Base-by-base conservation (phyloP, 2,888 invertebrate species). In the Drosophila paramelanica region DNA sequence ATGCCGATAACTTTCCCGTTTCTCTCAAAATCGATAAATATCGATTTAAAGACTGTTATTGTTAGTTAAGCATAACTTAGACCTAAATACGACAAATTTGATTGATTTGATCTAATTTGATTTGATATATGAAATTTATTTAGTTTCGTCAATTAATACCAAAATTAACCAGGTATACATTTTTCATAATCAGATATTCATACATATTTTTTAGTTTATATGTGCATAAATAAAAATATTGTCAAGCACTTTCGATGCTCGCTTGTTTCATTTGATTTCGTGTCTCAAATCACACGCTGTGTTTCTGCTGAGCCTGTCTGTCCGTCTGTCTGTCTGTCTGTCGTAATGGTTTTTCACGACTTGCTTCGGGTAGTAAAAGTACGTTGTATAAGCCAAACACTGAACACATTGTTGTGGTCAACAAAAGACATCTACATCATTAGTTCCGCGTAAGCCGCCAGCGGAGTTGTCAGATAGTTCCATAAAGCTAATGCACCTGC, bases 301-400 rank as follows among this genome's bases (percentile, higher is more conserved):
- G 46, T 27, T 20, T 41, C 47, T 23, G n/a, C 38, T 36, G 53
- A 53, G 52, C 52, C 51, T 36, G 47, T 17, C 17, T 17, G 17
- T 33, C 17, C 17, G 43, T 25, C 17, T 17, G 17, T 33, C 17
- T 20, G 43, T 25, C 17, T 14, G 43, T 41, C 49, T 77, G 43
- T 65, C 53, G 67, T 77, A 81, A 81, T 86, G 65, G 49, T 50
- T 74, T 68, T 61, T 42, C 79, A 77, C 64, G 67, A 57, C 67
- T 66, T 50, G 81, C 83, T 80, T 39, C 58, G 49, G 67, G 86
- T 72, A 80, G 82, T 82, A 82, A 82, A 78, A 82, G 85, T 77
- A 39, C 14, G 67, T 83, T 83, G 81, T 81, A 53, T 79, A 81
- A 84, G 68, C 50, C 68, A 33, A 53, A 39, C 20, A 51, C 17